These are phyloP conservation scores for Sinocyclocheilus grahami DNA, from an alignment of 2,113 vertebrate species.

Conservation along the genomic window DNA sequence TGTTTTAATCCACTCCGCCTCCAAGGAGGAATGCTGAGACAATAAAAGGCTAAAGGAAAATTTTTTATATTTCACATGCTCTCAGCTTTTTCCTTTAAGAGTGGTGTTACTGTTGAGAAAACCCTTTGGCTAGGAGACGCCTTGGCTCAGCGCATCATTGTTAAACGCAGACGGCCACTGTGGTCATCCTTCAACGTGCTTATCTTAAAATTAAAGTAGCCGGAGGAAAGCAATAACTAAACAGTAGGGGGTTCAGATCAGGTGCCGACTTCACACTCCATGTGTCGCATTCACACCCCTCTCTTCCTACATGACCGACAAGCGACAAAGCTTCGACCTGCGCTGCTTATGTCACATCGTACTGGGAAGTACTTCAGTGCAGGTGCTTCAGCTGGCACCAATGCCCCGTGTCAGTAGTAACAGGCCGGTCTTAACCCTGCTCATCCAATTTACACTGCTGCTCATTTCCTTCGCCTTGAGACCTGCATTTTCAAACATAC, in stretches of 20 bases:
- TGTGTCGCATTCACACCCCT: constrained; percentile 41
- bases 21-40: background rate
- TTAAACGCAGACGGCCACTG: background rate
- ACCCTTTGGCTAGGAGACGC: background rate
- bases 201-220: constrained; percentile 71
- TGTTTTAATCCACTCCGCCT: constrained; percentile 62
- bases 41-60: constrained; percentile 13
- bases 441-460: constrained; percentile 66
- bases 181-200: constrained; percentile 27
- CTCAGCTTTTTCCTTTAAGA: too few relatives aligned
- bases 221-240: constrained; percentile 69
- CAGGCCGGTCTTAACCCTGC: constrained; percentile 60
- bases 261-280: constrained; percentile 22
- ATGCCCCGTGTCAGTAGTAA: constrained; percentile 58
- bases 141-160: background rate
- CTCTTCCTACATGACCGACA: constrained; percentile 43
- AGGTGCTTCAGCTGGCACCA: constrained; percentile 63
- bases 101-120: background rate
- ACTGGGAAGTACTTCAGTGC: constrained; percentile 66
- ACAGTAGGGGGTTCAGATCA: constrained; percentile 43
- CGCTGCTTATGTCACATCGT: constrained; percentile 64
- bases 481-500: constrained; percentile 54
- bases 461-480: constrained; percentile 43
- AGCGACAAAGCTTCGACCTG: constrained; percentile 59
- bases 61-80: background rate